Evolutionary conservation across 2,888 invertebrate species (phyloP).

Genomic region (Lasioglossum figueresi): DNA sequence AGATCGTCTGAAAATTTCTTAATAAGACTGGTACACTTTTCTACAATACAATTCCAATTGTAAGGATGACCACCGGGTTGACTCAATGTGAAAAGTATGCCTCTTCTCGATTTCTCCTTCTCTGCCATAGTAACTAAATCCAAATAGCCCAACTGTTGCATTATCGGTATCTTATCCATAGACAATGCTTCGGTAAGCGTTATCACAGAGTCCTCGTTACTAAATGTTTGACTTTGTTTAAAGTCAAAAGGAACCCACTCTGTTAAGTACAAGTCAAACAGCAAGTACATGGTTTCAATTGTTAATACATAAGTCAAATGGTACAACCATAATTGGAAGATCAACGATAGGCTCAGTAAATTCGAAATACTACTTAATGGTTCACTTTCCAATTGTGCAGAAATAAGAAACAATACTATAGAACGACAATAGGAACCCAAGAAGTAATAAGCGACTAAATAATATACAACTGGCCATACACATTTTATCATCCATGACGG

Average conservation of each 20-base stretch:
- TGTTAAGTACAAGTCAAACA: slow-evolving; percentile 89
- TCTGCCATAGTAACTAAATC: slow-evolving; percentile 89
- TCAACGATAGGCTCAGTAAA: slow-evolving; percentile 84
- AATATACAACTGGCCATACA: slow-evolving; percentile 87
- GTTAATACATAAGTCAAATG: slow-evolving; percentile 89
- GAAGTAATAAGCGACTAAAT: slow-evolving; percentile 87
- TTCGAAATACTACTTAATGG: slow-evolving; percentile 85
- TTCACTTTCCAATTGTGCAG: slow-evolving; percentile 85
- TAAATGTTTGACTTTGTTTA: slow-evolving; percentile 81
- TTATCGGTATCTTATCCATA: slow-evolving; percentile 87
- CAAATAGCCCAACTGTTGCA: slow-evolving; percentile 90
- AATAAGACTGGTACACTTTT: slow-evolving; percentile 87
- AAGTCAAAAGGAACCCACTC: slow-evolving; percentile 89
- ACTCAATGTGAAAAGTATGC: slow-evolving; percentile 89
- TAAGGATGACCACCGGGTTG: slow-evolving; percentile 95
- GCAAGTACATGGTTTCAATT: slow-evolving; percentile 88
- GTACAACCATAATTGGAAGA: slow-evolving; percentile 89
- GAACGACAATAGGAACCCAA: slow-evolving; percentile 86
- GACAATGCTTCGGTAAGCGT: slow-evolving; percentile 87
- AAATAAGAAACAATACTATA: slow-evolving; percentile 85
- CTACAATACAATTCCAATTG: slow-evolving; percentile 91
- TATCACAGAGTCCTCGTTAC: slow-evolving; percentile 77
- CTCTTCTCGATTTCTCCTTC: slow-evolving; percentile 87
- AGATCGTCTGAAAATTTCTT: slow-evolving; percentile 88
- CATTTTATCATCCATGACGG: slow-evolving; percentile 87